Base-by-base conservation (phyloP, 2,113 vertebrate species). In the Rhinoptilus africanus region DNA sequence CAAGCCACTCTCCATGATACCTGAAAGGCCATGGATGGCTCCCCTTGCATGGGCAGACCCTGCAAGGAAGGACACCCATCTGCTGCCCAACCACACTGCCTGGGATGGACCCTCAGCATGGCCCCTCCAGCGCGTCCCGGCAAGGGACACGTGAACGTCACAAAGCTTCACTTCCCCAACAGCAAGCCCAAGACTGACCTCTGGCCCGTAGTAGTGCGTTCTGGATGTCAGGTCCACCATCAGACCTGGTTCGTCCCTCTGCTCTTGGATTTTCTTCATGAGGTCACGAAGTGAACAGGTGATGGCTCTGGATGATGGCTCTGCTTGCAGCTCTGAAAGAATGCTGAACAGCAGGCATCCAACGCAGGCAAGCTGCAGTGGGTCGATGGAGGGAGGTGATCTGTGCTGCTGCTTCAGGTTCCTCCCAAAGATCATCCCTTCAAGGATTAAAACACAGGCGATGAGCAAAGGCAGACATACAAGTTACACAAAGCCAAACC, bases 201-300 rank as follows among this genome's bases (percentile, higher is more conserved):
- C 72, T 20, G 97, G 93, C 4, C 82, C 95, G 89, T 99, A 99
- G 97, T 98, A 99, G 23, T 98, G 98, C 1, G 91, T 96, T 45
- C 99, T 99, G 88, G 95, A 98, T 4, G 98, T 99, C 77, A 99
- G 97, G 91, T 99, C 98, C 20, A 99, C 98, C 64, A 98, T 98
- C 88, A 99, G 64, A 27, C 98, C 98, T 12, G 99, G 98, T 26
- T 98, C 98, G 68, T 99, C 97, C 5, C 98, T 94, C 28, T 98
- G 97, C 20, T 95, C 90, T 53, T 80, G 71, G 48, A 99, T 32
- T 92, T 96, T 77, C 47, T 96, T 96, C 72, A 98, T 62, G 78
- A 99, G 98, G 68, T 99, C 98, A 90, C 92, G 96, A 6, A 96
- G 98, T 4, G 98, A 98, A 41, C 99, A 99, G 8, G 63, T 91